Base-by-base conservation (phyloP, 1,140 invertebrate species). In the Drosophila pachea region DNA sequence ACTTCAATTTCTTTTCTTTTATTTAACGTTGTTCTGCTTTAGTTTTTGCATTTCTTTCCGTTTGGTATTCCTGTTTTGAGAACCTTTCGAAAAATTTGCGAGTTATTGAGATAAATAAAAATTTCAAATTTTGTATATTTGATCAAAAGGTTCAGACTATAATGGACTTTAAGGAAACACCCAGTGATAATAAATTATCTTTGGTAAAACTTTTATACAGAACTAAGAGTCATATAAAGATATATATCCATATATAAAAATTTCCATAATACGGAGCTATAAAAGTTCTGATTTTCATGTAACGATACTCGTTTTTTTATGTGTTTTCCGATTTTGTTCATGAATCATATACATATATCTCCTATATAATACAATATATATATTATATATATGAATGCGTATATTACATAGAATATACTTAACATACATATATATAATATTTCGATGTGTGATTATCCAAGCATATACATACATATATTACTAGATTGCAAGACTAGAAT, bases 111-210 rank as follows among this genome's bases (percentile, higher is more conserved):
- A 84, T 72, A 62, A 81, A 86, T 84, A 73, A 81, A 86, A 86
- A 71, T 66, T 76, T 84, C 65, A 74, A 62, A 76, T 53, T 86
- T 86, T 86, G 59, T 84, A 86, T 86, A 86, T 86, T 84, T 88
- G 68, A 76, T 86, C 75, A 91, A 93, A 22, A 95, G 94, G 93
- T 94, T 92, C 93, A 94, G 92, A 92, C 93, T 91, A 92, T 95
- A 92, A 94, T 94, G 93, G 95, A 96, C 92, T 95, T 94, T 93
- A 95, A 94, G 92, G 94, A 95, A 91, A 91, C 93, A 92, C 93
- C 94, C 90, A 92, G 93, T 89, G 95, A 95, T 92, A 94, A 95
- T 92, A 95, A 95, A 91, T 93, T 95, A 90, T 94, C 94, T 93
- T 93, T 95, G 95, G 95, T 96, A 95, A 93, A 86, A 74, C 70